Base-by-base conservation (phyloP, 2,888 invertebrate genomes). In the Epinotia brunnichana region DNA sequence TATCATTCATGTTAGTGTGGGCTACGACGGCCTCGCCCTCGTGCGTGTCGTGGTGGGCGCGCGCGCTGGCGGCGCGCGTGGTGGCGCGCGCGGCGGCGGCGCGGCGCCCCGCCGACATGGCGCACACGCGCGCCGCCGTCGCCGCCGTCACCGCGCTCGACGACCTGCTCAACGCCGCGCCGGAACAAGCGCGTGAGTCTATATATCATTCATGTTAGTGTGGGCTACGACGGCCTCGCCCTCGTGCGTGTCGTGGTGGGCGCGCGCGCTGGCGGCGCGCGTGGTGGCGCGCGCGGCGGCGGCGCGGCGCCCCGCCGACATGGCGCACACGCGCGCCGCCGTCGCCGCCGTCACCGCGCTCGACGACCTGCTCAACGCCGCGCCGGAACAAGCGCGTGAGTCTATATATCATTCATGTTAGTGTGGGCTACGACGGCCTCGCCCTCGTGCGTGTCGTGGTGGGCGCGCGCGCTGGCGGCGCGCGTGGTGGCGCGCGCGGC, bases 391-490 rank as follows among this genome's bases (percentile, higher is more conserved):
- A 4, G 86, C 87, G 1, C 89, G 92, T 92, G 3, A 85, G 64
- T 64, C 13, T 21, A 13, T 1, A 13, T 4, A 2, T 3, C 3
- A 54, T 21, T 11, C 21, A 24, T 24, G 13, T 19, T 54, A 54
- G 2, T n/a, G n/a, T n/a, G n/a, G n/a, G n/a, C n/a, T n/a, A n/a
- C n/a, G n/a, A 61, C 76, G 10, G 79, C 82, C 19, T 54, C 80
- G 0, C 74, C 83, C 13, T 78, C 77, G 44, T 78, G 83, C 75
- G 88, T 87, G 77, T 86, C 87, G 77, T 90, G 90, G 87, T 92
- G 91, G 90, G 92, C 91, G 80, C 89, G 93, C 17, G 91, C 89
- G 11, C 80, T 92, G 70, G 92, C 87, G 1, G 90, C 85, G 3
- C 78, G 86, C 3, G 84, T 92, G 15, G 80, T 85, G 13, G 88